Evolutionary conservation across 64 coral and sea anemone species (phyloP).

Genomic region (Acropora tenuis): DNA sequence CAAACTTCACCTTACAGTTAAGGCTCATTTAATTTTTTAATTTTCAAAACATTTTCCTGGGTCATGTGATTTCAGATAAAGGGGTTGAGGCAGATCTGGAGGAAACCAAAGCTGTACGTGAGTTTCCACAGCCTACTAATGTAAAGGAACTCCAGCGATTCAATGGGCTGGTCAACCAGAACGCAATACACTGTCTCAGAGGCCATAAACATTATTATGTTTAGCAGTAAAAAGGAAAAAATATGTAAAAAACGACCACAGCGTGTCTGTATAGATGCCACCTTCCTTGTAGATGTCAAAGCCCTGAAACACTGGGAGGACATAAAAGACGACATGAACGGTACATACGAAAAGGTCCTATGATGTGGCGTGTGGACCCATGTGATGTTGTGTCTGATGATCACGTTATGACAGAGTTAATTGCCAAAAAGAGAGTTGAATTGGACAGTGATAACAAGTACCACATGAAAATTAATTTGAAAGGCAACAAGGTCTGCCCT

Average conservation of each 20-base stretch:
- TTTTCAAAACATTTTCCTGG: too few relatives aligned
- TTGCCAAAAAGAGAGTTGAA: conserved; percentile 6
- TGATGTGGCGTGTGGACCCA: conserved; percentile 36
- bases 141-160: too few relatives aligned
- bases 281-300: conserved; percentile 3
- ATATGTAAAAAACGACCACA: not conserved
- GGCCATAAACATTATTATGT: too few relatives aligned
- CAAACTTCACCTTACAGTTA: too few relatives aligned
- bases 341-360: conserved; percentile 40
- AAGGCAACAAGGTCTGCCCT: conserved; percentile 51
- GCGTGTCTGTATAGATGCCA: conserved; percentile 19
- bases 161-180: too few relatives aligned
- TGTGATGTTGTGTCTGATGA: not conserved
- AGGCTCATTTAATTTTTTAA: too few relatives aligned
- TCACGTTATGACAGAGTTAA: not conserved
- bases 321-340: conserved; percentile 60
- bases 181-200: too few relatives aligned
- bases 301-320: conserved; percentile 48
- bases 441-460: not conserved
- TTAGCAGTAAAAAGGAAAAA: too few relatives aligned
- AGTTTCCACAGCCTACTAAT: too few relatives aligned
- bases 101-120: too few relatives aligned
- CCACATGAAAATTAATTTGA: conserved; percentile 46
- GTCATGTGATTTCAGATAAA: too few relatives aligned
- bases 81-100: too few relatives aligned